Percentiles rank a stretch among this genome's conserved stretches.
Conservation (phyloP, 2,888 invertebrate genomes). For the Incurvaria masculella region DNA sequence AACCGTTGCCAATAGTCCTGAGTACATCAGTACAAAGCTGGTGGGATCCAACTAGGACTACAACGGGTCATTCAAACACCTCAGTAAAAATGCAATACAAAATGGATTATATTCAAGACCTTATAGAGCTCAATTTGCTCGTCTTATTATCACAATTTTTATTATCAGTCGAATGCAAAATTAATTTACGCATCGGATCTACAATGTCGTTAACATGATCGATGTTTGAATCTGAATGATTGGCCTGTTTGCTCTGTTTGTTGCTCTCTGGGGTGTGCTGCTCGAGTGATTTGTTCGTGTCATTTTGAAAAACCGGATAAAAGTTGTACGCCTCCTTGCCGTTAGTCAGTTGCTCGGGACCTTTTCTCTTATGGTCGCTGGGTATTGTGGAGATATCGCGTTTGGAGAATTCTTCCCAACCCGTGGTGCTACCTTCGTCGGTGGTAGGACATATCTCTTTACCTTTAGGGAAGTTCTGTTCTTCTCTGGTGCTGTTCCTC, state of each 20-base stretch:
- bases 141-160: constrained; percentile 53
- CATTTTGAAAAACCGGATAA: constrained; percentile 50
- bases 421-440: constrained; percentile 23
- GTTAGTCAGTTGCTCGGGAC: constrained; percentile 28
- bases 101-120: constrained; percentile 40
- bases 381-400: constrained; percentile 37
- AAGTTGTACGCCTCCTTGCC: constrained; percentile 46
- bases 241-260: constrained; percentile 9
- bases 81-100: constrained; percentile 14
- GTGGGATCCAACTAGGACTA: too few relatives aligned
- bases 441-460: too few relatives aligned
- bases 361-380: constrained; percentile 31
- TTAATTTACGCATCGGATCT: constrained; percentile 53
- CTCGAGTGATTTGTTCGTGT: constrained; percentile 20
- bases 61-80: too few relatives aligned
- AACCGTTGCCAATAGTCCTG: too few relatives aligned
- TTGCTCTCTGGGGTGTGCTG: constrained; percentile 21
- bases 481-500: too few relatives aligned
- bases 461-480: too few relatives aligned
- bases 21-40: too few relatives aligned
- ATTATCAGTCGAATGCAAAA: constrained; percentile 54
- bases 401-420: constrained; percentile 46
- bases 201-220: constrained; percentile 47
- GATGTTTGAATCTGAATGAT: constrained; percentile 22
- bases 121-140: constrained; percentile 50